Base-by-base conservation (phyloP, 2,797 vertebrate genomes). In the Leuciscus waleckii region DNA sequence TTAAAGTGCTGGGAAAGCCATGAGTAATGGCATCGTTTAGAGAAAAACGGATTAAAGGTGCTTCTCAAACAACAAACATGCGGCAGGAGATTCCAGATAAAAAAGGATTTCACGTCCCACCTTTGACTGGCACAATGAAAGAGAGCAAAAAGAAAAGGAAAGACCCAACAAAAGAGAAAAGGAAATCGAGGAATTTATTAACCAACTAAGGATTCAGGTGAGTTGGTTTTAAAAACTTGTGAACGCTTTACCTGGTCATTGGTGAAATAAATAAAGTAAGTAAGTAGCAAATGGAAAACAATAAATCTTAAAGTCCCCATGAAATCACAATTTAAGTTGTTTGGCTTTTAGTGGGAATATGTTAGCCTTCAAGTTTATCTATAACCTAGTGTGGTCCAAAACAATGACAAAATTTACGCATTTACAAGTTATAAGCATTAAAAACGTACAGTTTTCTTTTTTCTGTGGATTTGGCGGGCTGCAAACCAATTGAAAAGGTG, bases 191-290 rank as follows among this genome's bases (percentile, higher is more conserved):
- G 11, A 58, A 23, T 54, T 81, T 56, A 11, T 76, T 0, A 83
- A 86, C 56, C 87, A 87, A 87, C 84, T 26, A 87, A 84, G 17
- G 86, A 89, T 35, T 67, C 87, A 29, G 88, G 90, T 90, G 46
- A 87, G 63, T 46, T 46, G 5, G 8, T 23, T 37, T 32, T 51
- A 7, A 54, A 54, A 54, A 75, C 10, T 14, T 37, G 5, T 61
- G 21, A 58, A 41, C 19, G 19, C 21, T 32, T 74, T 51, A 74
- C 17, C 1, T 51, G 13, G 23, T 14, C 13, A 26, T 14, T 71
- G 13, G 1, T 17, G 14, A 7, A 46, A 14, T 23, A 71, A n/a
- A 16, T 43, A 29, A 29, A 63, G 61, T 0, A 61, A n/a, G 35
- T 35, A 35, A 29, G 56, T 41, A 7, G 39, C 39, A 26, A 7